A percentile compares a stretch with the other conserved stretches of the same genome.
Evolutionary conservation across 2,797 vertebrate species (phyloP).

Genomic region (Cossypha caffra): DNA sequence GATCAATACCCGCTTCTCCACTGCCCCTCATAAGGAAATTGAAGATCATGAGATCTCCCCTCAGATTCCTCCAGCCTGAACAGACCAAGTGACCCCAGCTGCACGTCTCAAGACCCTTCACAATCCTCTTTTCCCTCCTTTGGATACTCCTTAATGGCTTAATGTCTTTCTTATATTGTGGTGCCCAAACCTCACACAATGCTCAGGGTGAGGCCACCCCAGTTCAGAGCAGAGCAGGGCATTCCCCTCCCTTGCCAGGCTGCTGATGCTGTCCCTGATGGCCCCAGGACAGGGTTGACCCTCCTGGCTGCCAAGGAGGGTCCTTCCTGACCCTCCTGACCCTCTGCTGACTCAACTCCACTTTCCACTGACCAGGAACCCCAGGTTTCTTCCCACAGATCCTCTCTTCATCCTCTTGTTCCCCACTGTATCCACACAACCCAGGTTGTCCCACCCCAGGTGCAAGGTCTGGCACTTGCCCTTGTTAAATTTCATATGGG

Average conservation of each 20-base stretch:
- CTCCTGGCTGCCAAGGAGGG: background rate
- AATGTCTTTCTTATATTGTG: background rate
- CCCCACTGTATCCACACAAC: background rate
- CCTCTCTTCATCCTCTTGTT: background rate
- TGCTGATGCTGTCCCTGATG: background rate
- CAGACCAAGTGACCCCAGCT: background rate
- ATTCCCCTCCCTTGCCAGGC: background rate
- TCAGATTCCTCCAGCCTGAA: background rate
- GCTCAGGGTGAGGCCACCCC: rapidly evolving
- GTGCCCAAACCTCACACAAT: background rate
- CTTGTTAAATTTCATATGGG: too few species aligned
- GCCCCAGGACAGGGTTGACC: rapidly evolving
- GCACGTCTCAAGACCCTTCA: background rate
- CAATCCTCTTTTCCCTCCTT: background rate
- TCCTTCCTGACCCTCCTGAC: too few species aligned
- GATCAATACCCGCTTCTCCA: background rate
- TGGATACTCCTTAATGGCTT: background rate
- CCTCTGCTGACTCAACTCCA: background rate
- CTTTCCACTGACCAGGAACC: rapidly evolving
- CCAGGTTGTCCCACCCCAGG: too few species aligned
- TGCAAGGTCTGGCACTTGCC: background rate
- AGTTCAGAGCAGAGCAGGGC: rapidly evolving
- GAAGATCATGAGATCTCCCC: too few species aligned
- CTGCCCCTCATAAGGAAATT: background rate
- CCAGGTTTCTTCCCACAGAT: background rate